phyloP scores from a whole-genome alignment of 2,113 vertebrate species.

The Brachypteracias leptosomus region DNA sequence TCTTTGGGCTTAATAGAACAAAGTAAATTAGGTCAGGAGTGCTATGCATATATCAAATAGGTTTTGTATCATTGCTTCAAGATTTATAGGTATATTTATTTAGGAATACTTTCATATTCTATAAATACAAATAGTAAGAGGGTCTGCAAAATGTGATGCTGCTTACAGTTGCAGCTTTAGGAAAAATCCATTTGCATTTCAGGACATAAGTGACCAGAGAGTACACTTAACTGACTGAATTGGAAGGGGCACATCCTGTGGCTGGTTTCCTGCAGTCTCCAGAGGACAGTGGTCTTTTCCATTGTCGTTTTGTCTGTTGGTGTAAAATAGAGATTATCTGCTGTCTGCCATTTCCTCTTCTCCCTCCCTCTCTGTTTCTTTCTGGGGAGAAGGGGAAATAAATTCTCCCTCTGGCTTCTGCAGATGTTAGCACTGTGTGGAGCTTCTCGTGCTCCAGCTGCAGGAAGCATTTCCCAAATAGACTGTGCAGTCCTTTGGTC shows the following conservation, averaged over 20 bases:
- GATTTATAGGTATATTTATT: background rate
- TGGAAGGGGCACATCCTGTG: constrained; percentile 12
- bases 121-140: background rate
- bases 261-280: constrained; percentile 6
- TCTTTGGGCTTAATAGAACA: background rate
- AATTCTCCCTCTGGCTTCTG: background rate
- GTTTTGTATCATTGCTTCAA: background rate
- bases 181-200: background rate
- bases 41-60: background rate
- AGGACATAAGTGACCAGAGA: background rate
- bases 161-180: background rate
- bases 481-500: background rate
- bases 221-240: background rate
- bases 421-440: background rate
- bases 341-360: constrained; percentile 45
- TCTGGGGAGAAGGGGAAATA: background rate
- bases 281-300: constrained; percentile 31
- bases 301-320: background rate
- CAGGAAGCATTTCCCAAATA: background rate
- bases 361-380: background rate
- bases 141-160: background rate
- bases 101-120: background rate
- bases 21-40: background rate
- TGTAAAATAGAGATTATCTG: constrained; percentile 25
- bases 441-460: background rate